phyloP scores from a whole-genome alignment of 2,113 vertebrate species.

The Synodontis membranacea region DNA sequence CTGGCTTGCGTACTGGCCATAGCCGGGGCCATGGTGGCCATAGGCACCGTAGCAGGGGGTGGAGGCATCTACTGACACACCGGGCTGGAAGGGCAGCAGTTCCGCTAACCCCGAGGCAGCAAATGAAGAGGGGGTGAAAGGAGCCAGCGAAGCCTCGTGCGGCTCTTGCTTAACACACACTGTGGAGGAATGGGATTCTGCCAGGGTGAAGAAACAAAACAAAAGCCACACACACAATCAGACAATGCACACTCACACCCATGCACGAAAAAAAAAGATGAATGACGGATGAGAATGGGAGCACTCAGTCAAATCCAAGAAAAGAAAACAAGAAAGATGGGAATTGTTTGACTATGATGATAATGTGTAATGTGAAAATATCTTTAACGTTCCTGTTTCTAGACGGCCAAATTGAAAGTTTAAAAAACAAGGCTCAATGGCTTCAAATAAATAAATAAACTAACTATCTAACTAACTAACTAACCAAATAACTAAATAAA shows the following conservation, averaged over 20 bases:
- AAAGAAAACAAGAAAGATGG: constrained; percentile 33
- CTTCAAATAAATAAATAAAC: background rate
- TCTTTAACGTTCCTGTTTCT: background rate
- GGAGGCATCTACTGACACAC: constrained; percentile 85
- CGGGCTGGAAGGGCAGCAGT: constrained; percentile 84
- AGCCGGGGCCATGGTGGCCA: constrained; percentile 79
- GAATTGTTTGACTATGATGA: constrained; percentile 21
- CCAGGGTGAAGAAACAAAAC: constrained; percentile 67
- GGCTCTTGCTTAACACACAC: constrained; percentile 88
- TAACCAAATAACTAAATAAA: too few relatives aligned
- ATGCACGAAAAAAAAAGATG: constrained; percentile 47
- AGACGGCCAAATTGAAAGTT: background rate
- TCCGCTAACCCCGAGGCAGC: constrained; percentile 83
- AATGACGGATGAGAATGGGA: constrained; percentile 47
- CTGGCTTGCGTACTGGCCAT: constrained; percentile 86
- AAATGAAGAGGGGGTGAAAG: constrained; percentile 85
- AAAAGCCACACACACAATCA: constrained; percentile 62
- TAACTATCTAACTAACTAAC: background rate
- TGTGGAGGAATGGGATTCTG: constrained; percentile 85
- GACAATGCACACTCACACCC: constrained; percentile 57
- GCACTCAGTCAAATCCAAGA: constrained; percentile 24
- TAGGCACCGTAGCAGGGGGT: constrained; percentile 81
- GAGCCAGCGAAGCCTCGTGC: constrained; percentile 88
- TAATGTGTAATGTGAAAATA: background rate
- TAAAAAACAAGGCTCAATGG: background rate